These are phyloP conservation scores for Eurosta solidaginis DNA, from an alignment of 1,140 invertebrate genomes.

Conservation along the genomic window DNA sequence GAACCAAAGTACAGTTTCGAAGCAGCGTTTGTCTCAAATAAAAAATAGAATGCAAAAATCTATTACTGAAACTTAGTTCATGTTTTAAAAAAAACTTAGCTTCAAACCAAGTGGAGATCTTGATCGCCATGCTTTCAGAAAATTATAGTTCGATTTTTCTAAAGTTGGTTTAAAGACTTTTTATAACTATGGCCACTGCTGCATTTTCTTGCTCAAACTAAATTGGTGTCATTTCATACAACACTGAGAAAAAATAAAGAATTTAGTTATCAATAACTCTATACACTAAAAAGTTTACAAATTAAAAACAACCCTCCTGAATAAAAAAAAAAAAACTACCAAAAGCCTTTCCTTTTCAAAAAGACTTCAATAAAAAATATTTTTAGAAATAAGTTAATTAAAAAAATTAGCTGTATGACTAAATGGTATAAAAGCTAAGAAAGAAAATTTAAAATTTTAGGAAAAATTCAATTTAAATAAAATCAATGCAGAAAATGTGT, in stretches of 20 bases:
- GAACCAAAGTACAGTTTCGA: too few relatives aligned
- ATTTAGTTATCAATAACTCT: background rate
- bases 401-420: background rate
- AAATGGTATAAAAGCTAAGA: background rate
- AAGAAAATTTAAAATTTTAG: background rate
- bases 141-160: too few relatives aligned
- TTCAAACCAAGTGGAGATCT: too few relatives aligned
- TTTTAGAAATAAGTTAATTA: slow-evolving; percentile 4
- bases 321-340: slow-evolving; percentile 25
- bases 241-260: background rate
- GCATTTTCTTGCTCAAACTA: background rate
- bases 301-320: slow-evolving; percentile 30
- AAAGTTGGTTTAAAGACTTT: too few relatives aligned
- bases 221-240: background rate
- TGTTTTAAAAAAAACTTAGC: too few relatives aligned
- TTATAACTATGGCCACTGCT: background rate
- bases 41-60: too few relatives aligned
- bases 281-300: slow-evolving; percentile 17
- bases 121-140: too few relatives aligned
- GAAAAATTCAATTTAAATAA: too few relatives aligned
- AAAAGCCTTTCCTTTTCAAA: slow-evolving; percentile 33
- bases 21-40: too few relatives aligned
- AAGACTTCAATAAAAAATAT: slow-evolving; percentile 30
- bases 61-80: too few relatives aligned
- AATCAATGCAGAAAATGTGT: too few relatives aligned